Base-by-base conservation (phyloP, 2,888 invertebrate genomes). In the Mythimna loreyi region DNA sequence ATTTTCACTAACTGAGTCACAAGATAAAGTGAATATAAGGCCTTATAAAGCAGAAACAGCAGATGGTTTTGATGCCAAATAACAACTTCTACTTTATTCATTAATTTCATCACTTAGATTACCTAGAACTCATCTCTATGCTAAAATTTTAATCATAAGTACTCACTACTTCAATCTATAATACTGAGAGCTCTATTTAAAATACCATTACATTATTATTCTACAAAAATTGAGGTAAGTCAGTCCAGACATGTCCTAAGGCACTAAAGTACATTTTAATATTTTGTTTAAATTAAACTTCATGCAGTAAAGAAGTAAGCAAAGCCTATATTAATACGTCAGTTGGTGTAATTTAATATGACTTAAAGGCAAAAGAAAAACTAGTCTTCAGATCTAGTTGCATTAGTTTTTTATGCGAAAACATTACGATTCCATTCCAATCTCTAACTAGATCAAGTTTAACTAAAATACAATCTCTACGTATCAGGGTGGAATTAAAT, bases 231-330 rank as follows among this genome's bases (percentile, higher is more conserved):
- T 28, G 6, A 33, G 8, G 1, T 33, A 33, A 6, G 36, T 3
- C 13, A 40, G 40, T 40, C 40, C 13, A 40, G 40, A 40, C 40
- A 40, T 40, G 40, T 40, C 72, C 55, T 43, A n/a, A 43, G 13
- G 55, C 65, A 56, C 36, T 7, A 21, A 58, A 19, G 11, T 21
- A 69, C 19, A 33, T 16, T 28, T 65, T 23, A 68, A 6, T 13
- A 59, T 70, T 36, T 59, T 28, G n/a, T 55, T n/a, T 65, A 59
- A 65, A 72, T 72, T 72, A 72, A 72, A 72, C 66, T 69, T 69
- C 33, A 59, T 13, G 6, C 52, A 45, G 50, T 69, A 60, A 65
- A 59, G n/a, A 45, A 49, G 33, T 36, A 33, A 45, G 28, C 49
- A 45, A 28, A 72, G 19, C 33, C 45, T 8, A 30, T 28, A 72